Evolutionary conservation across 2,113 vertebrate species (phyloP), one percentile per base, ranked within the genome.

Genomic region (Sciurus niger): DNA sequence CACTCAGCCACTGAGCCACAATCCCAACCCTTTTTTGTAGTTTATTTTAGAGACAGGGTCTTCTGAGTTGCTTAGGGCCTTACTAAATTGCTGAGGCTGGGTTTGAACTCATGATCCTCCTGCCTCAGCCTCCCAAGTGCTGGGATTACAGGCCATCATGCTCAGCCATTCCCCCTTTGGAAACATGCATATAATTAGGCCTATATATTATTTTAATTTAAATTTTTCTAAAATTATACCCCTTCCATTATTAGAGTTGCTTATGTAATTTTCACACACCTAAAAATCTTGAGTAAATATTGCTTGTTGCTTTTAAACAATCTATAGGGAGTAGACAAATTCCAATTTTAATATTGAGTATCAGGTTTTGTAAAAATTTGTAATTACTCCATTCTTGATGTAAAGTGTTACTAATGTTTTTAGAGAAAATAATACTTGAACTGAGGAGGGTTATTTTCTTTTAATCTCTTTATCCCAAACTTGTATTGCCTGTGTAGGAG

Each of bases 281-380:
- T 84, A 51, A 91, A 88, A 60, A 72, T 94, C 80, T 20, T 92
- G 43, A 88, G 68, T 77, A 77, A 89, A 90, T 93, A 84, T 32
- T 88, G 77, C 65, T 70, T 73, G 24, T 89, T 79, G 4, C 13
- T 95, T 85, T 84, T 88, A 79, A 63, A 76, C 43, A 80, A 94
- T 25, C 34, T 51, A 7, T 82, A 53, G 40, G 24, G 17, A 67
- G n/a, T 58, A 90, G 48, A 37, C 60, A 93, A 25, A 34, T 89
- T 92, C 43, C 85, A 37, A 93, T 87, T 84, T 92, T 68, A 96
- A 51, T 76, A 70, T 70, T 72, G 6, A 67, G 74, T 84, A 46
- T 46, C 11, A 43, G 84, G 34, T 46, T 34, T 93, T 55, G 8
- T n/a, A 83, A 60, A 97, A 43, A 92, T 51, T 89, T 30, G 78